Percentiles rank a stretch among this genome's conserved stretches.
Evolutionary conservation across 2,888 invertebrate species (phyloP).

Genomic region (Piscicola geometra): DNA sequence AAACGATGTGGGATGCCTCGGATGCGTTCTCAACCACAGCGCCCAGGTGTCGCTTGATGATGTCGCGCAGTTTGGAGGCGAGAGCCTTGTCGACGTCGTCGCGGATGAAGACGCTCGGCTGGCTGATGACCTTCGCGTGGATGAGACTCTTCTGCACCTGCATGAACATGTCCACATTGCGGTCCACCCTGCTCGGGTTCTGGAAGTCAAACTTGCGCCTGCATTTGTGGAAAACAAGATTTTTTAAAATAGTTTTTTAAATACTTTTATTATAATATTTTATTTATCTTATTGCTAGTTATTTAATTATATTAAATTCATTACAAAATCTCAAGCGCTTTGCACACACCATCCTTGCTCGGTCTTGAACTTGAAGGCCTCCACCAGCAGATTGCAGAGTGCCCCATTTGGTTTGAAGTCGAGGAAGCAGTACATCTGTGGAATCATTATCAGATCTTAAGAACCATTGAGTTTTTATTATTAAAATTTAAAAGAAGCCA

Average conservation of each 20-base stretch:
- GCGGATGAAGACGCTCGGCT: conserved; percentile 57
- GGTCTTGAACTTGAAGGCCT: conserved; percentile 89
- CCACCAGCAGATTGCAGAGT: conserved; percentile 83
- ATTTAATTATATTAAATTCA: too few relatives aligned
- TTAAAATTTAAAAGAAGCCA: too few relatives aligned
- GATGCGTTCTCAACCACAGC: conserved; percentile 74
- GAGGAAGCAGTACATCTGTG: conserved; percentile 85
- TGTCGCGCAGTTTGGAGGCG: conserved; percentile 75
- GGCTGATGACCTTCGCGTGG: conserved; percentile 72
- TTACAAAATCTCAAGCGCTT: too few relatives aligned
- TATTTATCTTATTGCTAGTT: background rate
- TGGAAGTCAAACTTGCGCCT: conserved; percentile 73
- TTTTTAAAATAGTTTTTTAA: background rate
- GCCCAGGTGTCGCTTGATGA: conserved; percentile 80
- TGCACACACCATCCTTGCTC: conserved; percentile 79
- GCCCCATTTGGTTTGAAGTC: conserved; percentile 91
- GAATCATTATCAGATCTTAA: conserved; percentile 46
- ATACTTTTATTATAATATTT: background rate
- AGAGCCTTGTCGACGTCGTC: conserved; percentile 75
- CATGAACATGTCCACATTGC: conserved; percentile 82
- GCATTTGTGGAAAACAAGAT: background rate
- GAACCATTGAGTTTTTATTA: background rate
- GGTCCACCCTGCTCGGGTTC: conserved; percentile 83
- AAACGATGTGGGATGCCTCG: conserved; percentile 85
- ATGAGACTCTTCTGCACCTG: conserved; percentile 66